Evolutionary conservation across 2,113 vertebrate species (phyloP).

Genomic region (Machaerirhynchus nigripectus): DNA sequence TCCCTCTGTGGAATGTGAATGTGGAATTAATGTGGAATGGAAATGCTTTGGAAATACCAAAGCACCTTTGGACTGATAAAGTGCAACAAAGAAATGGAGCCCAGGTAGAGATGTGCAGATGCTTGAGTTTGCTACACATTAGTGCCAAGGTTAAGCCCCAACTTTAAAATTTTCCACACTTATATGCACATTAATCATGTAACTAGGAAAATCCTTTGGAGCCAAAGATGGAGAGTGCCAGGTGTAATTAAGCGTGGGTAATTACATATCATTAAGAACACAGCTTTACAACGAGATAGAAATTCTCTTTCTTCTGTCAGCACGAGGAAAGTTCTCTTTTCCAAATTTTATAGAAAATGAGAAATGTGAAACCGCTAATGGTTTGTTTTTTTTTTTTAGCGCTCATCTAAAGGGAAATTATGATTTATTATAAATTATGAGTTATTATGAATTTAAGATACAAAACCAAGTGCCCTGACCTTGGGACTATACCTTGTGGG

Average conservation of each 20-base stretch:
- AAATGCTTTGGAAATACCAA: too few species aligned
- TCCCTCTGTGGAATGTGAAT: not conserved
- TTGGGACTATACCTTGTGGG: not conserved
- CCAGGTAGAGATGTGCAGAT: not conserved
- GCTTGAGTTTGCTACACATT: not conserved
- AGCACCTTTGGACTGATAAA: not conserved
- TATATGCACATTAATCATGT: slow-evolving; percentile 12
- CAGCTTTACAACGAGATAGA: not conserved
- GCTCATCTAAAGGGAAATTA: not conserved
- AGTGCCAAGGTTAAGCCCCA: not conserved
- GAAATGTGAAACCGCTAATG: not conserved
- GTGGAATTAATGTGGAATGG: too few species aligned
- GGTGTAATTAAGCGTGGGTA: slow-evolving; percentile 23
- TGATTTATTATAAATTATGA: not conserved
- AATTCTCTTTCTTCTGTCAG: not conserved
- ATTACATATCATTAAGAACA: slow-evolving; percentile 39
- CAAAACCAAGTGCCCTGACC: not conserved
- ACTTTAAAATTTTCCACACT: slow-evolving; percentile 13
- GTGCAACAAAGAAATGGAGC: not conserved
- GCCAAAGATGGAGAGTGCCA: not conserved
- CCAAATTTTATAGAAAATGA: not conserved
- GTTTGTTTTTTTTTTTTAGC: not conserved
- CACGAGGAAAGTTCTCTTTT: not conserved
- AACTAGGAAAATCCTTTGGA: slow-evolving; percentile 20
- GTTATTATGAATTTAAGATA: not conserved